Percentiles rank a stretch among this genome's conserved stretches.
phyloP scores from a whole-genome alignment of 2,797 vertebrate genomes.

The Bufotes viridis region DNA sequence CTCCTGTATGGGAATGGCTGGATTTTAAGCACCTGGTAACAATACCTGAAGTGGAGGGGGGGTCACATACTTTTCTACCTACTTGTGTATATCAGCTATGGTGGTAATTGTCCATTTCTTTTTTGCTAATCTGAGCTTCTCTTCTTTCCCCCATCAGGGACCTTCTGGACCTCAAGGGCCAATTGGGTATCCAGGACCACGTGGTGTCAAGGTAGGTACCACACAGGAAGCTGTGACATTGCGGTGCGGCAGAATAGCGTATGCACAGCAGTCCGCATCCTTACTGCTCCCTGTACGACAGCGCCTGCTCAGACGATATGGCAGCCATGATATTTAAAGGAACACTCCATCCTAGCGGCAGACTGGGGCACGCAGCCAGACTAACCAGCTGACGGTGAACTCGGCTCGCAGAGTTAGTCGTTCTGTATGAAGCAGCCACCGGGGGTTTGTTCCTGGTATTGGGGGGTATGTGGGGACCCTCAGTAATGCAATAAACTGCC shows the following conservation, averaged over 20 bases:
- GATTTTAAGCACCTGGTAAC: background rate
- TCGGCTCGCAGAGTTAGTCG: too few relatives aligned
- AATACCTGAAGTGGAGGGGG: background rate
- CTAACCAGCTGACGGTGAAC: too few relatives aligned
- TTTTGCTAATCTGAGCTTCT: background rate
- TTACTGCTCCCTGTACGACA: too few relatives aligned
- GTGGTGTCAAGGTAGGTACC: constrained; percentile 92
- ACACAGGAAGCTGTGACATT: background rate
- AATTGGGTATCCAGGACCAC: constrained; percentile 93
- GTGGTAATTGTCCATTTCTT: background rate
- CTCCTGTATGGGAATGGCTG: background rate
- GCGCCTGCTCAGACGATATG: background rate
- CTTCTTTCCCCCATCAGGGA: constrained; percentile 76
- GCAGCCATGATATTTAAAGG: background rate
- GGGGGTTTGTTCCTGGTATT: too few relatives aligned
- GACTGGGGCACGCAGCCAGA: too few relatives aligned
- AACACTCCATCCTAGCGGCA: background rate
- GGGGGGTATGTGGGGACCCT: too few relatives aligned
- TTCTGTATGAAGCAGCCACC: too few relatives aligned
- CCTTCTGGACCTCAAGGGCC: constrained; percentile 94
- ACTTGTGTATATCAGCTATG: background rate
- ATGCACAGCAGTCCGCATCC: background rate
- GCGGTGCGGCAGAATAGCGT: background rate
- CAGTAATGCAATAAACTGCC: too few relatives aligned
- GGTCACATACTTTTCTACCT: background rate